phyloP scores from a whole-genome alignment of 2,888 invertebrate species.

The Galeruca laticollis region DNA sequence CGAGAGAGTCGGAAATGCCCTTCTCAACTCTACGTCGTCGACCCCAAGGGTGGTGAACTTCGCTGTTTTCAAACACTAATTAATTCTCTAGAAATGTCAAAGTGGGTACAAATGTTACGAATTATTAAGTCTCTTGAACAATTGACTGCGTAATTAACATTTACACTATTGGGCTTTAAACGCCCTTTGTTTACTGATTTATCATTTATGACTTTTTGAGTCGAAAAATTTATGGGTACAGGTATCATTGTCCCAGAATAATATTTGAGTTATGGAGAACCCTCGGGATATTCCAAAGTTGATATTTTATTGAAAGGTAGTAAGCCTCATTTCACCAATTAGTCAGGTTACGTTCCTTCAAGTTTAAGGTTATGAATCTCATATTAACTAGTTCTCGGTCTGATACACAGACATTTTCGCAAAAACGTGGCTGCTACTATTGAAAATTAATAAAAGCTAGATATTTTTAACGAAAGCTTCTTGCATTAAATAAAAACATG shows the following conservation, averaged over 20 bases:
- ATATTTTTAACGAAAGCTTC: background rate
- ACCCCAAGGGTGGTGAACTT: slow-evolving; percentile 25
- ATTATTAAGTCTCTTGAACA: slow-evolving; percentile 42
- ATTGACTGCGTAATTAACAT: slow-evolving; percentile 43
- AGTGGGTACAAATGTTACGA: slow-evolving; percentile 41
- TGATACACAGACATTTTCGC: too few species aligned
- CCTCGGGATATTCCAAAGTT: background rate
- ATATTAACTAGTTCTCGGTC: too few species aligned
- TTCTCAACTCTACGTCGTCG: slow-evolving; percentile 21
- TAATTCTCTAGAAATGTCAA: slow-evolving; percentile 43
- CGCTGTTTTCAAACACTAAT: slow-evolving; percentile 39
- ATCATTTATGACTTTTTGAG: slow-evolving; percentile 34
- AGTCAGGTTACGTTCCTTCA: too few species aligned
- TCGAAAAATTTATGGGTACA: slow-evolving; percentile 1
- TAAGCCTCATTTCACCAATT: slow-evolving; percentile 3
- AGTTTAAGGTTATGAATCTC: too few species aligned
- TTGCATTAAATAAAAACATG: too few species aligned
- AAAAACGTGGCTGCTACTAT: too few species aligned
- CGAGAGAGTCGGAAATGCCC: slow-evolving; percentile 18
- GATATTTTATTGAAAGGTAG: background rate
- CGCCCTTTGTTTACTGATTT: slow-evolving; percentile 36
- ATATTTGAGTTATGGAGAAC: background rate
- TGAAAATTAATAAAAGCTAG: background rate
- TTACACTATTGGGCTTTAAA: slow-evolving; percentile 38
- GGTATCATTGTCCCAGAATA: background rate